Percentiles rank a stretch among this genome's conserved stretches.
phyloP scores from a whole-genome alignment of 2,888 invertebrate species.

The Cheiracanthium punctorium region DNA sequence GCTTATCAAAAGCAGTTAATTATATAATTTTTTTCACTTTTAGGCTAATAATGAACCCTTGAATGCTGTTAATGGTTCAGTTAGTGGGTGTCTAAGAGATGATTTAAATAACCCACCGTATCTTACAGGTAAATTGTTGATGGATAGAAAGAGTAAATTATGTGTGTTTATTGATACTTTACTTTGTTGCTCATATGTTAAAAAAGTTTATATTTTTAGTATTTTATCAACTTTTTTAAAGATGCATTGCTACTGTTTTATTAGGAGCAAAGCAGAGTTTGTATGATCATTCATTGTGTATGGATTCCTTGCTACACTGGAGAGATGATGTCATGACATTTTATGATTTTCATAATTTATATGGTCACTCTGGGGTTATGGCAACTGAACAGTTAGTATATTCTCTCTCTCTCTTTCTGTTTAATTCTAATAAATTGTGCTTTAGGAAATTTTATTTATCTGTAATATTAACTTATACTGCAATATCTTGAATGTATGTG shows the following conservation, averaged over 20 bases:
- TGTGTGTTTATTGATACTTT: background rate
- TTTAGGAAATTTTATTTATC: too few species aligned
- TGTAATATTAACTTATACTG: background rate
- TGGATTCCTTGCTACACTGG: constrained; percentile 74
- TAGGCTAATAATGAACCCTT: constrained; percentile 65
- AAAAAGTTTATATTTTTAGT: background rate
- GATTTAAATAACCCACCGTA: constrained; percentile 75
- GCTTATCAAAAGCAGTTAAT: too few species aligned
- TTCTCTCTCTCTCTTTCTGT: background rate
- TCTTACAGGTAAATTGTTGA: constrained; percentile 71
- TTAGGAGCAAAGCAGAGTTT: constrained; percentile 7
- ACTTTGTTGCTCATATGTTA: background rate
- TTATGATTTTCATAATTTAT: constrained; percentile 77
- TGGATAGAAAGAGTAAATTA: background rate
- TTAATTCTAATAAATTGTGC: background rate
- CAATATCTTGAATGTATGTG: too few species aligned
- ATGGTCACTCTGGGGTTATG: constrained; percentile 79
- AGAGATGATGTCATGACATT: constrained; percentile 73
- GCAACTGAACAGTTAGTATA: constrained; percentile 68
- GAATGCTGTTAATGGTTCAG: constrained; percentile 71
- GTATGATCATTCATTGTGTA: constrained; percentile 75
- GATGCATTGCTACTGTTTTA: background rate
- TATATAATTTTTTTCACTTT: constrained; percentile 16
- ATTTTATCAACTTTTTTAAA: background rate
- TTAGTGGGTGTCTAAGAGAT: constrained; percentile 73